Conservation (phyloP, 2,888 invertebrate species). For the Tachina lurida region DNA sequence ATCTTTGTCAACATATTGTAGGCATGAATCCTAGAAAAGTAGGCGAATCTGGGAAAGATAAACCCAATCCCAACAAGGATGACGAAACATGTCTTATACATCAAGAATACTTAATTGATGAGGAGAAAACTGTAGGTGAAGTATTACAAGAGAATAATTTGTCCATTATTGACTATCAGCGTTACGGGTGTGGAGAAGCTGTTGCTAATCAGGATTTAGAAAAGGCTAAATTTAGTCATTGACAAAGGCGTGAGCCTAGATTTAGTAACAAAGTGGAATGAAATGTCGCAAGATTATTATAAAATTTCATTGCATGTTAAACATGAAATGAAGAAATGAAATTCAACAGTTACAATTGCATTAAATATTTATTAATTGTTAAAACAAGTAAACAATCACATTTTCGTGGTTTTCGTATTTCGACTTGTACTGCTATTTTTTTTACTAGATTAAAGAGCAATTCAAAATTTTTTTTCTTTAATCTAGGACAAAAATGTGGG, state of each 20-base stretch:
- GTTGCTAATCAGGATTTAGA: constrained; percentile 75
- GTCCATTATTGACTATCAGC: constrained; percentile 90
- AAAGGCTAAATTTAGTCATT: constrained; percentile 76
- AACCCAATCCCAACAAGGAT: constrained; percentile 86
- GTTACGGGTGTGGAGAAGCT: constrained; percentile 93
- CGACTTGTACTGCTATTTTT: too few relatives aligned
- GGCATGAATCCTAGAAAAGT: constrained; percentile 92
- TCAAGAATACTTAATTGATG: constrained; percentile 94
- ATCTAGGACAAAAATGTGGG: too few relatives aligned
- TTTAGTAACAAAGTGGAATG: background rate
- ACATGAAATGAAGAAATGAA: background rate
- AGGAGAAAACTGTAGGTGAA: constrained; percentile 88
- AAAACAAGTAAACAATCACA: too few relatives aligned
- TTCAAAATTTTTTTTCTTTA: too few relatives aligned
- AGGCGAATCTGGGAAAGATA: constrained; percentile 86
- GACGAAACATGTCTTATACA: constrained; percentile 91
- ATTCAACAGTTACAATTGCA: background rate
- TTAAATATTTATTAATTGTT: too few relatives aligned
- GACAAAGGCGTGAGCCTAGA: constrained; percentile 55
- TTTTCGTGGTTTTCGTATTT: too few relatives aligned
- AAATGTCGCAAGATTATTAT: background rate
- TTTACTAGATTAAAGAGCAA: too few relatives aligned
- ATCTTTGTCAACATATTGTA: constrained; percentile 96
- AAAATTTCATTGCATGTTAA: constrained; percentile 34
- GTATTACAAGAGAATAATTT: constrained; percentile 87